Base-by-base conservation (phyloP, 2,888 invertebrate species). In the Drosophila pseudotalamancana region DNA sequence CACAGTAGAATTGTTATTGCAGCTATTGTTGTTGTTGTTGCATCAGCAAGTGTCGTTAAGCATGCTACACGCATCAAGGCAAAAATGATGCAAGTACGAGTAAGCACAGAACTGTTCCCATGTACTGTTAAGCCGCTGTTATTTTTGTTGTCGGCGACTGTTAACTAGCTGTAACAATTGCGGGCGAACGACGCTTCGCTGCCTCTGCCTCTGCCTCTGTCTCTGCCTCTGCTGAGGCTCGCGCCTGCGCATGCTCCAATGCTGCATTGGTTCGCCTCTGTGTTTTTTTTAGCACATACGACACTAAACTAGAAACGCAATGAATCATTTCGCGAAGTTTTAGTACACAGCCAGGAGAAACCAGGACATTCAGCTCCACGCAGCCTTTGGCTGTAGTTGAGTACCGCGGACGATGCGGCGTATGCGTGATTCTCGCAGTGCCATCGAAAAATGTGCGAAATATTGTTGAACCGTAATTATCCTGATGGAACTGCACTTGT, bases 401-500 rank as follows among this genome's bases (percentile, higher is more conserved):
- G n/a, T 12, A 21, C 19, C 34, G 18, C 67, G 56, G 57, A 39
- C 12, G 8, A 49, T 50, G 37, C 40, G 37, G 40, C 79, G 62
- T 65, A 78, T 73, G 53, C 62, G 64, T 27, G 9, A 32, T 6
- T 19, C 5, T 6, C 6, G n/a, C 8, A 0, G 0, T n/a, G 4
- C 8, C 8, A 1, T 3, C 16, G n/a, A 21, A 1, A 25, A 79
- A 70, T 29, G 54, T 67, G 34, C 77, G 56, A 62, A 46, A 37
- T 32, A 35, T 1, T 6, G 5, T 9, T 5, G 37, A 35, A 46
- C 75, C 6, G 65, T 78, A 75, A 80, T 81, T 70, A 73, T 79
- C 65, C 46, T 65, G 77, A 79, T 78, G 79, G 77, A 74, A 85
- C 86, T 79, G 79, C 82, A 82, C 69, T 85, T 73, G 85, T 79